phyloP scores from a whole-genome alignment of 2,113 vertebrate genomes.

The Callionymus lyra region DNA sequence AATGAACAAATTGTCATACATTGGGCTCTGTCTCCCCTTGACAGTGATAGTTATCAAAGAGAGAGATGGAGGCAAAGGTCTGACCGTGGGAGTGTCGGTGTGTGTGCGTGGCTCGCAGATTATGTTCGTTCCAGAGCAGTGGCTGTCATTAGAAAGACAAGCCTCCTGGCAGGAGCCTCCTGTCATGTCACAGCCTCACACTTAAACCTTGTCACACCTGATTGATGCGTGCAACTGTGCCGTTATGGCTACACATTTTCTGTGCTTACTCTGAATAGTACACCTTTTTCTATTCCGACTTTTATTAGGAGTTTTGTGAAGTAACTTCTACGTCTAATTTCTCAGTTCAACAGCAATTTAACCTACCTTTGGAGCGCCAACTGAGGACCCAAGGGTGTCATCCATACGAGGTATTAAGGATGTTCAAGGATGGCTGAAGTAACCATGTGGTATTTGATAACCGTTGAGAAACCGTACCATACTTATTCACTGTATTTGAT shows the following conservation, averaged over 20 bases:
- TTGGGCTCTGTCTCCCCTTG: conserved; percentile 67
- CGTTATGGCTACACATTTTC: neutral
- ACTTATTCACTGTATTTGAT: no score
- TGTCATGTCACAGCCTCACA: conserved; percentile 67
- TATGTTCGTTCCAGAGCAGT: conserved; percentile 68
- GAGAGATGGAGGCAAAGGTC: conserved; percentile 50
- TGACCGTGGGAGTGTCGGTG: conserved; percentile 3
- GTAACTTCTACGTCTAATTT: no score
- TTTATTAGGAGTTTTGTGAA: no score
- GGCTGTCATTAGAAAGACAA: conserved; percentile 75
- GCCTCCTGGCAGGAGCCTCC: conserved; percentile 67
- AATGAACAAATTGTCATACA: conserved; percentile 71
- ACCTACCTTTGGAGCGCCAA: no score
- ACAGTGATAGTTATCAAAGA: conserved; percentile 72
- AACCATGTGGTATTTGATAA: no score
- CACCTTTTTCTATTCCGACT: neutral
- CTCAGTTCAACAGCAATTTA: no score
- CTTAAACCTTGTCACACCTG: conserved; percentile 71
- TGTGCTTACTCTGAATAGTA: conserved; percentile 1
- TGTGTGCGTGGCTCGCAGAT: conserved; percentile 39
- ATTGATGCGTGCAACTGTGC: conserved; percentile 61
- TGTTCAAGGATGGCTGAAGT: no score
- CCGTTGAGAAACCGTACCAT: no score
- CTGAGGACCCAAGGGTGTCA: no score
- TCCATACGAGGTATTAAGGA: no score